phyloP scores from a whole-genome alignment of 2,797 vertebrate genomes.

The Rousettus madagascariensis region DNA sequence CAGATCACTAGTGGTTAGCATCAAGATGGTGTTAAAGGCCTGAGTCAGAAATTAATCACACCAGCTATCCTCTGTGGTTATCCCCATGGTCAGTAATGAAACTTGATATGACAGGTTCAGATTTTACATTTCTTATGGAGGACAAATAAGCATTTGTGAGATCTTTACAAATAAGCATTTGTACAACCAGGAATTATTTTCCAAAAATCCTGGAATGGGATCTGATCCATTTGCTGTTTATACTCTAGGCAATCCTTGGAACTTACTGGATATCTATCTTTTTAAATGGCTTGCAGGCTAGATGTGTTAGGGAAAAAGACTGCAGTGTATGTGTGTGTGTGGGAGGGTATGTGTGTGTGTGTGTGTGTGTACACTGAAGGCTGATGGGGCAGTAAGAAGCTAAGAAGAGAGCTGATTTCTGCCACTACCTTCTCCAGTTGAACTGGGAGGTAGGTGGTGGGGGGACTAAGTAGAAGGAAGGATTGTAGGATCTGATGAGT shows the following conservation, averaged over 20 bases:
- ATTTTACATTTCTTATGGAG: slow-evolving; percentile 38
- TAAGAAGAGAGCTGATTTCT: not conserved
- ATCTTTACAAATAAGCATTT: not conserved
- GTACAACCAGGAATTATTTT: not conserved
- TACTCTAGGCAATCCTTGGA: not conserved
- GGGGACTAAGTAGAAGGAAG: not conserved
- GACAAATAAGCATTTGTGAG: not conserved
- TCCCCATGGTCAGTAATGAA: slow-evolving; percentile 17
- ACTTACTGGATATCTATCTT: not conserved
- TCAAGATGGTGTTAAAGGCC: slow-evolving; percentile 24
- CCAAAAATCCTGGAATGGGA: not conserved
- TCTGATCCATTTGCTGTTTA: slow-evolving; percentile 26
- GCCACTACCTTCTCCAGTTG: not conserved
- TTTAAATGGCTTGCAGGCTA: not conserved
- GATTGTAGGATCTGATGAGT: not conserved
- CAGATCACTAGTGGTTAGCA: slow-evolving; percentile 22
- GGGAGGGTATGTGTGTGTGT: not conserved
- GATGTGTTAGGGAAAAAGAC: not conserved
- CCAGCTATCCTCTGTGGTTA: slow-evolving; percentile 21
- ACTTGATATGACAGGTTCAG: slow-evolving; percentile 36
- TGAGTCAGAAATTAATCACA: slow-evolving; percentile 55
- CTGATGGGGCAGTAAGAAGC: not conserved
- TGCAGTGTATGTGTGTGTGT: not conserved
- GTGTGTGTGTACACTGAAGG: not conserved
- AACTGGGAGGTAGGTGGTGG: not conserved